Evolutionary conservation across 2,113 vertebrate genomes (phyloP), one percentile per base, ranked within the genome.

Genomic region (Grammomys surdaster): DNA sequence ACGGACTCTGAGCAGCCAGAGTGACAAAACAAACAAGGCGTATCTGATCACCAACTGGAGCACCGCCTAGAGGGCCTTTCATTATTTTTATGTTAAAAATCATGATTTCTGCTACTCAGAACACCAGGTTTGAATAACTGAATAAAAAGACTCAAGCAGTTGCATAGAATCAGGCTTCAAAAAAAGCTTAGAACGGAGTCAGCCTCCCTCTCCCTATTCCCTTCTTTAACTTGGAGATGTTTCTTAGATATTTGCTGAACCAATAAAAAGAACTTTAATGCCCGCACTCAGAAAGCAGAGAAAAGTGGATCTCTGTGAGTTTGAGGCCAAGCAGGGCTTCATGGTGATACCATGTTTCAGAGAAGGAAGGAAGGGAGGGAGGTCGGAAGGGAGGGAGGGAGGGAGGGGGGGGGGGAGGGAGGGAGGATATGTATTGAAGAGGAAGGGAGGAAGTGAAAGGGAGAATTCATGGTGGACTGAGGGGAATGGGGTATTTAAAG

Each of bases 201-300:
- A 85, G 84, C 65, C 7, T 92, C 76, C 58, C 85, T 94, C 77
- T 93, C 88, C 76, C 77, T 54, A 1, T 58, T 92, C 20, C 43
- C 22, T 89, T 96, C 85, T 96, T 97, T 90, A 90, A 90, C 89
- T 91, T 90, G 63, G 40, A 96, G 88, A 85, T 73, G 73, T 78
- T 84, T 93, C 73, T 94, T 80, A 89, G 78, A 91, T 93, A 95
- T 96, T 65, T 72, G 93, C 46, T 94, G 48, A 93, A 78, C 48
- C 54, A 92, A 92, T 54, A 88, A 94, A 97, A 97, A 93, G 56
- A 84, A 90, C 75, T 92, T 65, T 65, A 85, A 43, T 65, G 14
- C 9, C 58, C 17, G 26, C 13, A 31, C 26, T 46, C 40, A 85
- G 82, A 46, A 65, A 26, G 58, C 58, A 65, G 26, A 85, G 40